Conservation (phyloP, 2,797 vertebrate species). For the Sphenodon punctatus region DNA sequence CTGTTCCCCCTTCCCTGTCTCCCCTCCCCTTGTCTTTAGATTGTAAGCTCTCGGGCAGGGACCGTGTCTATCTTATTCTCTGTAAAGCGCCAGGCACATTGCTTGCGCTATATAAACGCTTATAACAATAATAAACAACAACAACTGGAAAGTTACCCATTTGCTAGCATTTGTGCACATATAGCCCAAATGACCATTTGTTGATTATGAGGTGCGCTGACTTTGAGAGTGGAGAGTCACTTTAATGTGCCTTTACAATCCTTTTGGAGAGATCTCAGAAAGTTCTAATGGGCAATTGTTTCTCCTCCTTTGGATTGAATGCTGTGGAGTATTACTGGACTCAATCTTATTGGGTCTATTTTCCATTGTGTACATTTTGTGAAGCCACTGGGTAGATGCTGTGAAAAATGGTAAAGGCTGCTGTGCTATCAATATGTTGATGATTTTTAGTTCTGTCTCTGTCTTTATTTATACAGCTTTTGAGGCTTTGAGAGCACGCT, state of each 20-base stretch:
- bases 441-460: background rate
- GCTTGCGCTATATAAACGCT: too few relatives aligned
- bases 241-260: background rate
- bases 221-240: background rate
- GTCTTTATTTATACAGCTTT: background rate
- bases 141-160: too few relatives aligned
- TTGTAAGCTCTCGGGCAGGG: too few relatives aligned
- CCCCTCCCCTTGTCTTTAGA: too few relatives aligned
- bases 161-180: background rate
- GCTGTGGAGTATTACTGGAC: background rate
- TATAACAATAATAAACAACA: too few relatives aligned
- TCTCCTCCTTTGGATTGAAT: background rate
- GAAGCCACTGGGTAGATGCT: background rate
- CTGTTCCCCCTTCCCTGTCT: too few relatives aligned
- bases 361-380: background rate
- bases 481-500: background rate
- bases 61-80: too few relatives aligned
- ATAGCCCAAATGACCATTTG: background rate
- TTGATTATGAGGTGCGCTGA: background rate
- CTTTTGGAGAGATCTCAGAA: background rate
- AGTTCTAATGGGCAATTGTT: background rate
- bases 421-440: background rate
- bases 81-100: too few relatives aligned
- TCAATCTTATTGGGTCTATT: background rate
- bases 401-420: background rate